Evolutionary conservation across 2,113 vertebrate species (phyloP).

Genomic region (Oncorhynchus tshawytscha): DNA sequence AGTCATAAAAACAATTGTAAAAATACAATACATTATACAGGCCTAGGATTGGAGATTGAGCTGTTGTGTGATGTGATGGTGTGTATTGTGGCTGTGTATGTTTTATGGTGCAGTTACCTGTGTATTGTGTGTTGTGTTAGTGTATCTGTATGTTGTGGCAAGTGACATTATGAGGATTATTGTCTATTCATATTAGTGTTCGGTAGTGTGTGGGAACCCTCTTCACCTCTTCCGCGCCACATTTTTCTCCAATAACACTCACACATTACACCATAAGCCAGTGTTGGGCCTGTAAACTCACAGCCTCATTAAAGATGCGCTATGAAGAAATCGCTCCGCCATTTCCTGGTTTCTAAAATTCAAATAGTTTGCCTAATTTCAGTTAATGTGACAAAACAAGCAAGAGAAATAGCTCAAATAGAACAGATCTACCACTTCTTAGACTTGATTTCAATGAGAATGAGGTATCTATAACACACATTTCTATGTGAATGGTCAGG

Average conservation of each 20-base stretch:
- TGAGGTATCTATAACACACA: no score
- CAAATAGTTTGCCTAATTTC: no score
- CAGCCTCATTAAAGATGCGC: no score
- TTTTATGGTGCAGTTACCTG: not conserved
- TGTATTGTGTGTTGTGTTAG: not conserved
- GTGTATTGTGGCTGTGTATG: conserved; percentile 13
- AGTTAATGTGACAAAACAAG: no score
- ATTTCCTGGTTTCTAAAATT: no score
- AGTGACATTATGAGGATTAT: not conserved
- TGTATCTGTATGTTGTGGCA: not conserved
- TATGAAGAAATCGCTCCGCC: no score
- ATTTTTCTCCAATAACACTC: not conserved
- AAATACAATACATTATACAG: conserved; percentile 47
- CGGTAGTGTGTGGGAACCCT: no score
- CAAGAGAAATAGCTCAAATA: no score
- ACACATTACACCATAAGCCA: not conserved
- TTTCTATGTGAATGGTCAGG: no score
- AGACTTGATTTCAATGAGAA: no score
- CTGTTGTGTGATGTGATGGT: conserved; percentile 13
- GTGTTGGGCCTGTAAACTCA: no score
- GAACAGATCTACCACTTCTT: no score
- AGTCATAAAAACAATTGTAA: conserved; percentile 55
- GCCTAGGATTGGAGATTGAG: conserved; percentile 47
- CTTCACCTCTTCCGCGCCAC: not conserved
- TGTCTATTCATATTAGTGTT: not conserved